Evolutionary conservation across 2,113 vertebrate species (phyloP), one percentile per base, ranked within the genome.

Genomic region (Porphyrio hochstetteri): DNA sequence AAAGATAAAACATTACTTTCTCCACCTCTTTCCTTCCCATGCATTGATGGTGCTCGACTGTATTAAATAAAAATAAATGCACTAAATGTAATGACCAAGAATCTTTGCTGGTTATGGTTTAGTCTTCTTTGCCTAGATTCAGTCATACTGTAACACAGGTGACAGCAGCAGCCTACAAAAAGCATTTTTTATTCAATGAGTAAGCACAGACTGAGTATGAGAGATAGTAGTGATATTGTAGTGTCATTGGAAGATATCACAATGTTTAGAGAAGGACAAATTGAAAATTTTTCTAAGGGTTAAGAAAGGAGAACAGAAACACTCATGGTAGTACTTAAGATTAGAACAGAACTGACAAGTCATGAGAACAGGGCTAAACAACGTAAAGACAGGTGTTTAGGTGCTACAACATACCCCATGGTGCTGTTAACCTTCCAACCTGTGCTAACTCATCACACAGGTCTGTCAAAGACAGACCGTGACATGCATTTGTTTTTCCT

Each of bases 161-260:
- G 31, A 77, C 29, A 77, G 28, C 0, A 1, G 46, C 14, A 25
- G 77, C n/a, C 36, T 65, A 36, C 16, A 72, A 68, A 74, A 57
- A 7, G 11, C 15, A 7, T 7, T 27, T 9, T 33, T 38, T 6
- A 75, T 55, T 68, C 52, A 40, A 3, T 13, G 20, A 61, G 25
- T 18, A 59, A 21, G 18, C 12, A 65, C 6, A 87, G 60, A 44
- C 24, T 1, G 1, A 31, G 57, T 8, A 61, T 38, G 36, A 75
- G 23, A 74, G 52, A 53, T 0, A 65, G 13, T 3, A 79, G 9
- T 7, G 35, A 84, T 28, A 65, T 0, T 24, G 33, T 0, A 46
- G 11, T 7, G 33, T 56, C 72, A 53, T 5, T 40, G 68, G 19
- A 72, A 91, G 35, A 53, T 5, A 77, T 1, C 44, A 57, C 19